Conservation (phyloP, 2,888 invertebrate genomes). For the Caenorhabditis afra region DNA sequence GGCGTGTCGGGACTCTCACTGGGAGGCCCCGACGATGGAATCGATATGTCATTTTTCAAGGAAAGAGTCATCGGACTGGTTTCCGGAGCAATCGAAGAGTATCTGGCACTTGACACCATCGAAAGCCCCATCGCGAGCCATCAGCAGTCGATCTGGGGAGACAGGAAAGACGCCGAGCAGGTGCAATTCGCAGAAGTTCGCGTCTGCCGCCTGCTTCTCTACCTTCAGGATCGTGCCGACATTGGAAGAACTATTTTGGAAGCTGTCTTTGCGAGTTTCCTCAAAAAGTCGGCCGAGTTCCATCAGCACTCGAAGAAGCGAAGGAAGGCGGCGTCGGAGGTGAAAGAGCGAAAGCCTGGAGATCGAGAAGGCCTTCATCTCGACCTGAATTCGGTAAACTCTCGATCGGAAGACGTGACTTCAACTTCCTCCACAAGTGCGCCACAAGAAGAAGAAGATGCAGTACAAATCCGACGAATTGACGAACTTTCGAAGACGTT, state of each 20-base stretch:
- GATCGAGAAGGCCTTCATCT: conserved; percentile 40
- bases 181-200: conserved; percentile 81
- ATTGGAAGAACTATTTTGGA: conserved; percentile 89
- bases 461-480: conserved; percentile 58
- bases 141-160: conserved; percentile 51
- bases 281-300: conserved; percentile 81
- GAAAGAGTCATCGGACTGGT: conserved; percentile 63
- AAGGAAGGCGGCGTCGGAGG: conserved; percentile 72
- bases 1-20: conserved; percentile 47
- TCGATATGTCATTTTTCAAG: conserved; percentile 67
- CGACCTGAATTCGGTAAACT: conserved; percentile 39
- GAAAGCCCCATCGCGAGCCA: conserved; percentile 66
- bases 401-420: conserved; percentile 19
- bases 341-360: conserved; percentile 77
- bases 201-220: conserved; percentile 87
- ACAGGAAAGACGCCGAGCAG: conserved; percentile 67
- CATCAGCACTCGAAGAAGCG: conserved; percentile 78
- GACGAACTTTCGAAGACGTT: conserved; percentile 88
- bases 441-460: conserved; percentile 11
- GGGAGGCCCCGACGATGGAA: conserved; percentile 61
- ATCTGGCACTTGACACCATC: conserved; percentile 69
- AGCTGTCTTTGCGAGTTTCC: conserved; percentile 88
- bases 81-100: conserved; percentile 62
- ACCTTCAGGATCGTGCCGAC: conserved; percentile 90
- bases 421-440: neutral